Percentiles rank a stretch among this genome's conserved stretches.
Evolutionary conservation across 2,888 invertebrate genomes (phyloP).

Genomic region (Diarsia mendica): DNA sequence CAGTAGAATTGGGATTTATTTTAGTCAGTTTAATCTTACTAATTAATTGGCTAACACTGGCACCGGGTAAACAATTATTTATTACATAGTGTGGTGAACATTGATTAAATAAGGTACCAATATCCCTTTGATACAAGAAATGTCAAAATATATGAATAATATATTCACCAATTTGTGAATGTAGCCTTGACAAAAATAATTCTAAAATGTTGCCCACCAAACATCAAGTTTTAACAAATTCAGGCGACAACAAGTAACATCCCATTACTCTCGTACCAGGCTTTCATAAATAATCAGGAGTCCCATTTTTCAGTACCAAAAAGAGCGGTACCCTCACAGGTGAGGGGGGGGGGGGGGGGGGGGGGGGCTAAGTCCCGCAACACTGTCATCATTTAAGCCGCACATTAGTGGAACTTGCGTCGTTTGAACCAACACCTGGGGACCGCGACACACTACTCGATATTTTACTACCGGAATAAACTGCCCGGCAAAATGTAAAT

Average conservation of each 20-base stretch:
- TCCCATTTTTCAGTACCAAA: constrained; percentile 65
- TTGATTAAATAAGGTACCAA: too few species aligned
- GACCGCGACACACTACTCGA: constrained; percentile 81
- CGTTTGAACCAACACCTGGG: constrained; percentile 87
- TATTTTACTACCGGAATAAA: constrained; percentile 84
- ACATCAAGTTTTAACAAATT: constrained; percentile 31
- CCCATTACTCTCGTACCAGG: constrained; percentile 50
- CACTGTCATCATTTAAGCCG: constrained; percentile 89
- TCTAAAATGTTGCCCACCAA: neutral
- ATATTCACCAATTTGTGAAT: neutral
- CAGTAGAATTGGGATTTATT: too few species aligned
- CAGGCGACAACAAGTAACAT: constrained; percentile 35
- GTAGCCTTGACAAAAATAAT: neutral
- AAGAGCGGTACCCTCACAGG: constrained; percentile 59
- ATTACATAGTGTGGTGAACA: too few species aligned
- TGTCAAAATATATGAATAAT: neutral
- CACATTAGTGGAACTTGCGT: constrained; percentile 89
- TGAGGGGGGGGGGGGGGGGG: constrained; percentile 45
- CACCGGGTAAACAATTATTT: too few species aligned
- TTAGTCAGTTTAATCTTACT: too few species aligned
- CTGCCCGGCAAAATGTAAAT: constrained; percentile 81
- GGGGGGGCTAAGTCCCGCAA: constrained; percentile 75
- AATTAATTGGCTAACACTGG: too few species aligned
- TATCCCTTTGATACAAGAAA: too few species aligned
- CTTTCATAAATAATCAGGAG: constrained; percentile 60